Conservation (phyloP, 2,113 vertebrate genomes). For the Cephalopholis sonnerati region DNA sequence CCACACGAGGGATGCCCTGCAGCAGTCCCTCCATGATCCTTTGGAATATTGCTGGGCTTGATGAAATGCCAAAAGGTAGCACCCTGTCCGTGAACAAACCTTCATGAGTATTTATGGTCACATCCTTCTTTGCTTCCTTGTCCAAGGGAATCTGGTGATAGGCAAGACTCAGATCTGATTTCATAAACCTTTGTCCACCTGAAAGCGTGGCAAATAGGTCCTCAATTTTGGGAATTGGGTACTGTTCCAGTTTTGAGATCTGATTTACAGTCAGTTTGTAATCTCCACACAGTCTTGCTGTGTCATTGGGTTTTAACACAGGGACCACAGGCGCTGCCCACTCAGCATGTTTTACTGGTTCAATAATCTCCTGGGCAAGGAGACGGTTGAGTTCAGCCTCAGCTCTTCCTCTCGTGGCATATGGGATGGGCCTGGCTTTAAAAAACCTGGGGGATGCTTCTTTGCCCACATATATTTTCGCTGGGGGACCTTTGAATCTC, state of each 20-base stretch:
- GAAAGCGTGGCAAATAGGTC: conserved; percentile 10
- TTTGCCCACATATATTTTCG: too few relatives aligned
- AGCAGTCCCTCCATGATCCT: too few relatives aligned
- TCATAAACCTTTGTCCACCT: neutral
- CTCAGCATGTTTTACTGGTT: neutral
- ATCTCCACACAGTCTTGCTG: conserved; percentile 22
- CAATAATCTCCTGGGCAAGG: too few relatives aligned
- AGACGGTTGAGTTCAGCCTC: too few relatives aligned
- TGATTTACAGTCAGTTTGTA: conserved; percentile 46
- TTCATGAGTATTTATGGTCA: conserved; percentile 41
- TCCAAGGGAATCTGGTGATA: conserved; percentile 51
- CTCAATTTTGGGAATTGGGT: conserved; percentile 42
- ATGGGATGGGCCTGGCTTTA: too few relatives aligned
- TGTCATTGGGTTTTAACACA: conserved; percentile 20
- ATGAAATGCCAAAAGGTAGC: too few relatives aligned
- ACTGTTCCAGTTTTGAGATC: conserved; percentile 42
- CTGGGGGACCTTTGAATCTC: too few relatives aligned
- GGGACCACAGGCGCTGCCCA: conserved; percentile 31
- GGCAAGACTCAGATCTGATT: conserved; percentile 33
- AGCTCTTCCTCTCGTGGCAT: too few relatives aligned
- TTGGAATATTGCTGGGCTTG: too few relatives aligned
- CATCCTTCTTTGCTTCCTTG: conserved; percentile 20
- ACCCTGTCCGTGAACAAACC: too few relatives aligned
- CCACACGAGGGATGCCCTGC: too few relatives aligned
- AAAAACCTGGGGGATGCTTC: too few relatives aligned